Evolutionary conservation across 2,113 vertebrate species (phyloP).

Genomic region (Rhinoderma darwinii): DNA sequence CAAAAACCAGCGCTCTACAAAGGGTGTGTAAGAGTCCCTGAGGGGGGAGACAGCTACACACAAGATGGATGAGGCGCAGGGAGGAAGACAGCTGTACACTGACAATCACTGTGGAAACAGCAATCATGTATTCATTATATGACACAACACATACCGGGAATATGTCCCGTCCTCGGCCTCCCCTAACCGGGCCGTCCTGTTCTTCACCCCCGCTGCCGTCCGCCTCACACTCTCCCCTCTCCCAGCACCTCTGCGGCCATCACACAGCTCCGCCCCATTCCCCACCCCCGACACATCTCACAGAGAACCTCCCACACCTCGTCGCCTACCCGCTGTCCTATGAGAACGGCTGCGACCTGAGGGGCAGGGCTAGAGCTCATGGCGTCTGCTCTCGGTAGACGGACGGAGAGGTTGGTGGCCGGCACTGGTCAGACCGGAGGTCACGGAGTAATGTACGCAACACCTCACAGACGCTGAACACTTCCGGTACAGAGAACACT

Average conservation of each 20-base stretch:
- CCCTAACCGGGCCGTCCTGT: slow-evolving; percentile 9
- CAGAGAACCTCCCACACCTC: slow-evolving; percentile 60
- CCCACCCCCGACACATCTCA: slow-evolving; percentile 19
- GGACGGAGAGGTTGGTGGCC: not conserved
- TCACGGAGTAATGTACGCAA: too few species aligned
- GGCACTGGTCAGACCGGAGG: not conserved
- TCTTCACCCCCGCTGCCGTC: slow-evolving; percentile 28
- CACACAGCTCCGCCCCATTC: slow-evolving; percentile 1
- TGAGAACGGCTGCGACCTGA: not conserved
- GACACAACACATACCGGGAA: slow-evolving; percentile 15
- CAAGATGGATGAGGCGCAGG: slow-evolving; percentile 2
- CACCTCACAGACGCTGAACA: too few species aligned
- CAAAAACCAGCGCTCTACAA: not conserved
- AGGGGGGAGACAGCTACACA: not conserved
- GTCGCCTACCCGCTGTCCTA: slow-evolving; percentile 62
- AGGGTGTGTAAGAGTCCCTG: not conserved
- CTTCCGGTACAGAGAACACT: too few species aligned
- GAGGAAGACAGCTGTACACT: not conserved
- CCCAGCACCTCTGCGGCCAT: slow-evolving; percentile 58
- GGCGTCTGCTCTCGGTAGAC: not conserved
- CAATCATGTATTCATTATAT: not conserved
- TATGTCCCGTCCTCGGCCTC: slow-evolving; percentile 57
- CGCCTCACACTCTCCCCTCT: slow-evolving; percentile 35
- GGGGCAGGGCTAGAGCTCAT: not conserved
- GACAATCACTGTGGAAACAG: slow-evolving; percentile 53